Conservation (phyloP, 2,797 vertebrate species). For the Trematomus bernacchii region DNA sequence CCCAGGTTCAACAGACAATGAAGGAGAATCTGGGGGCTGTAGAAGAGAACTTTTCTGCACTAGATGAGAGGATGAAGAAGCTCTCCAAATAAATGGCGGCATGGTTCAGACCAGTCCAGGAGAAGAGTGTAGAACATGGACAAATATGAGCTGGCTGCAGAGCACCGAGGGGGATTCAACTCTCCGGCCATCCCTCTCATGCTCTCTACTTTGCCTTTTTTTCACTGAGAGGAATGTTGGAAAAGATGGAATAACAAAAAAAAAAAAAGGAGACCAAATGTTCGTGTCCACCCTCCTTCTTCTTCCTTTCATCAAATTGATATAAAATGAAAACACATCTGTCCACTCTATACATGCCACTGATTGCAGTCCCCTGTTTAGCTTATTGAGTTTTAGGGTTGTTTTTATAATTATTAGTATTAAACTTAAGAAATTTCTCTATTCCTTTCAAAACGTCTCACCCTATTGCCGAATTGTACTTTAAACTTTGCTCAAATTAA, state of each 20-base stretch:
- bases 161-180: conserved; percentile 42
- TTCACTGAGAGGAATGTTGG: conserved; percentile 69
- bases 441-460: conserved; percentile 41
- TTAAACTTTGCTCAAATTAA: conserved; percentile 41
- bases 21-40: conserved; percentile 91
- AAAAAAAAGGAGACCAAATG: conserved; percentile 71
- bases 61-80: conserved; percentile 92
- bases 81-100: conserved; percentile 86
- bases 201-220: conserved; percentile 69
- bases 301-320: conserved; percentile 56
- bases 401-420: conserved; percentile 71
- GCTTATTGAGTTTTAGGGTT: conserved; percentile 62
- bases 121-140: conserved; percentile 55
- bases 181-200: conserved; percentile 49
- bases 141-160: conserved; percentile 59
- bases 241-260: conserved; percentile 51
- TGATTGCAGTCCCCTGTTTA: conserved; percentile 47
- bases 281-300: conserved; percentile 53
- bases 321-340: conserved; percentile 51
- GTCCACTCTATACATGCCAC: conserved; percentile 50
- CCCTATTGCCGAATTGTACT: conserved; percentile 57
- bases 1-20: conserved; percentile 94
- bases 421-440: conserved; percentile 34
- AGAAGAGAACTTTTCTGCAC: conserved; percentile 90
- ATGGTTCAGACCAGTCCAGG: conserved; percentile 40